A percentile compares a stretch with the other conserved stretches of the same genome.
These are phyloP conservation scores for Acanthurus tractus DNA, from an alignment of 2,797 vertebrate species.

Conservation along the genomic window DNA sequence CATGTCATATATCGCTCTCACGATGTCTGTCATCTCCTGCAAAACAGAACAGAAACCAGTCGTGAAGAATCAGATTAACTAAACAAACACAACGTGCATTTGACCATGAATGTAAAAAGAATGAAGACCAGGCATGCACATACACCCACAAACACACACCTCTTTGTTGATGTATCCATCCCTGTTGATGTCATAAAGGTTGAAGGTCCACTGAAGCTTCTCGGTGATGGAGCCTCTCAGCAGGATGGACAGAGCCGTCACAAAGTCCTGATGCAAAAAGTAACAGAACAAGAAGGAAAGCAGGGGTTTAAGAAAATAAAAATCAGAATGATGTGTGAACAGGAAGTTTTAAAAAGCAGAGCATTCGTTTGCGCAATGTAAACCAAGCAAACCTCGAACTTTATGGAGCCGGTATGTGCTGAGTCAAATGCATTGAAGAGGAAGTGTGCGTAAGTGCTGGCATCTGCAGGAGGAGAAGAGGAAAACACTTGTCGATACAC, in stretches of 20 bases:
- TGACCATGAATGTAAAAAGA: neutral
- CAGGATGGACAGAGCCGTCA: slow-evolving; percentile 93
- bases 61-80: neutral
- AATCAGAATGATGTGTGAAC: neutral
- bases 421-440: slow-evolving; percentile 99
- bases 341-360: neutral
- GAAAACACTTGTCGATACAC: neutral
- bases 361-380: neutral
- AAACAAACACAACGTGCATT: neutral
- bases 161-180: slow-evolving; percentile 97
- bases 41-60: slow-evolving; percentile 13
- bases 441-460: slow-evolving; percentile 96
- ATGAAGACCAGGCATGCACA: neutral
- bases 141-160: slow-evolving; percentile 74
- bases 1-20: slow-evolving; percentile 98
- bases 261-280: slow-evolving; percentile 90
- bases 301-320: neutral
- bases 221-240: slow-evolving; percentile 93
- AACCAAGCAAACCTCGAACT: slow-evolving; percentile 92
- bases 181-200: slow-evolving; percentile 97
- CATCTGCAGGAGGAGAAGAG: slow-evolving; percentile 85
- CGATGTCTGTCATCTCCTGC: slow-evolving; percentile 97
- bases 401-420: slow-evolving; percentile 93
- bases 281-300: slow-evolving; percentile 2
- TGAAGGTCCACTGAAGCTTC: slow-evolving; percentile 97